Evolutionary conservation across 2,797 vertebrate species (phyloP).

Genomic region (Erithacus rubecula): DNA sequence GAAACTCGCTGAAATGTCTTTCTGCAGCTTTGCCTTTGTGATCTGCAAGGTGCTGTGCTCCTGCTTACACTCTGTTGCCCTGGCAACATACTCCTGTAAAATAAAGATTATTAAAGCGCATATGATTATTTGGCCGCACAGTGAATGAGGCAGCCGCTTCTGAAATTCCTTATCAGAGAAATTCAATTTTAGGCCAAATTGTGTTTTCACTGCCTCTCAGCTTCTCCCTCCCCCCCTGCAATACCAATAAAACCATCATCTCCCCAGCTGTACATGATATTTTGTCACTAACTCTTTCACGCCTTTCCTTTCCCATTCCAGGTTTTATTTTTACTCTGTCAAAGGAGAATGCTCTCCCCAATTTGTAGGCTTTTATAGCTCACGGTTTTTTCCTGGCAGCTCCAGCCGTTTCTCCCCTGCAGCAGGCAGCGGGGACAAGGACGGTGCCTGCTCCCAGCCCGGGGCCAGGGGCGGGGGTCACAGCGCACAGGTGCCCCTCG

Average conservation of each 20-base stretch:
- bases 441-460: neutral
- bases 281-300: slow-evolving; percentile 67
- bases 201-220: slow-evolving; percentile 76
- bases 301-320: slow-evolving; percentile 44
- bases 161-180: slow-evolving; percentile 84
- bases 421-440: neutral
- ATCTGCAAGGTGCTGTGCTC: slow-evolving; percentile 79
- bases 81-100: slow-evolving; percentile 84
- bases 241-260: slow-evolving; percentile 76
- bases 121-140: slow-evolving; percentile 84
- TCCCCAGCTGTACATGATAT: slow-evolving; percentile 61
- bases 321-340: slow-evolving; percentile 65
- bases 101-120: slow-evolving; percentile 86
- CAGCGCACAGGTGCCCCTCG: neutral
- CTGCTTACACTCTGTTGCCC: slow-evolving; percentile 81
- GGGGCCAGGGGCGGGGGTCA: no score
- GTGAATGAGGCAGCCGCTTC: slow-evolving; percentile 79
- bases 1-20: slow-evolving; percentile 79
- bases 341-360: slow-evolving; percentile 36
- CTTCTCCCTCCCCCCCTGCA: slow-evolving; percentile 52
- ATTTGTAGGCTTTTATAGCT: slow-evolving; percentile 13
- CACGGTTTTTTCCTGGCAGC: slow-evolving; percentile 3
- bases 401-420: neutral
- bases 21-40: slow-evolving; percentile 81
- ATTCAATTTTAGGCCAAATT: slow-evolving; percentile 81